These are phyloP conservation scores for Petrocephalus zakoni DNA, from an alignment of 2,113 vertebrate species.

Conservation along the genomic window DNA sequence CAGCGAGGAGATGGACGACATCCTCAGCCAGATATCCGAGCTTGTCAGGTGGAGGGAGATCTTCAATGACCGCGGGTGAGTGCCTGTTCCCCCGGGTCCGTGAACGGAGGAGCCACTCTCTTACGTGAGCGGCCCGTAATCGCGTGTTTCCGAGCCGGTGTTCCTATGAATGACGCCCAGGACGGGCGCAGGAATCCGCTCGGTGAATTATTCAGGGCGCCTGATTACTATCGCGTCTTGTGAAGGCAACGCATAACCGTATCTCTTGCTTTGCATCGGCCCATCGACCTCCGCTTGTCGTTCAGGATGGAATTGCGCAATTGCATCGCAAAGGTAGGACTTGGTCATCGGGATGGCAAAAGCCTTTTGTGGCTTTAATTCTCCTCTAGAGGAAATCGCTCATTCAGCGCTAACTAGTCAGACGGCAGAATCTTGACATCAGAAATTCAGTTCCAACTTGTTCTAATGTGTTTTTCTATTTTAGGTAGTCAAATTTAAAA, in stretches of 20 bases:
- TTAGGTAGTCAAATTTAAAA: too few species aligned
- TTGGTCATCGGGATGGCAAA: background rate
- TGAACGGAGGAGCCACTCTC: background rate
- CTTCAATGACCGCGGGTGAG: constrained; percentile 60
- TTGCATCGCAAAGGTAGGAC: constrained; percentile 30
- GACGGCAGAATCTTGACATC: too few species aligned
- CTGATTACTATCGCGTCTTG: background rate
- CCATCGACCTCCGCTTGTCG: constrained; percentile 19
- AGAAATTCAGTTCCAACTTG: too few species aligned
- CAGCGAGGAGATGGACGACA: constrained; percentile 50
- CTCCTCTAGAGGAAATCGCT: too few species aligned
- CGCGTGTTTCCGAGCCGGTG: background rate
- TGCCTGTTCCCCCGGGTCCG: background rate
- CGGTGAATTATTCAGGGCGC: constrained; percentile 2
- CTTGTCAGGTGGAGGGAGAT: constrained; percentile 68
- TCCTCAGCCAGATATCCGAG: constrained; percentile 53
- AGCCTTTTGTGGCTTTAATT: too few species aligned
- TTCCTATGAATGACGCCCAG: background rate
- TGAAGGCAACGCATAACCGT: background rate
- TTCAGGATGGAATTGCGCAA: constrained; percentile 60
- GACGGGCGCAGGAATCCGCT: background rate
- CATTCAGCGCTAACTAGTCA: too few species aligned
- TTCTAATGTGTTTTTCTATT: too few species aligned
- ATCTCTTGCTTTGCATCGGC: background rate
- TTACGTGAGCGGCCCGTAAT: background rate